Conservation (phyloP, 30 jellyfish, hydroid and myxozoan species). For the Morbakka virulenta region DNA sequence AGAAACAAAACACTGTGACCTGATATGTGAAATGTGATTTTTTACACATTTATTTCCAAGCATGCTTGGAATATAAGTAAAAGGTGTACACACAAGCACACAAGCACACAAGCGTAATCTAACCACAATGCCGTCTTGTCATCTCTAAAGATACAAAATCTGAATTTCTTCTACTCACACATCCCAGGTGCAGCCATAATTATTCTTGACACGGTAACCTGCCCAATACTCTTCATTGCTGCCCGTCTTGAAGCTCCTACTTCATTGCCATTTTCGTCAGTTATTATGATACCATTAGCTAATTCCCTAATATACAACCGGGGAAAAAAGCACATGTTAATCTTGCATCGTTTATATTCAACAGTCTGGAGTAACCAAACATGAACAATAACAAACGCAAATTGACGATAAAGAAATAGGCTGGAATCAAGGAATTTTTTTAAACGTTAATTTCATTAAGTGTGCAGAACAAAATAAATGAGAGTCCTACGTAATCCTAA, state of each 20-base stretch:
- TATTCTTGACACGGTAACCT: slow-evolving; percentile 77
- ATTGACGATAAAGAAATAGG: background rate
- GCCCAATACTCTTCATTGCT: slow-evolving; percentile 68
- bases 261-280: slow-evolving; percentile 67
- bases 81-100: background rate
- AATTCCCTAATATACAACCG: slow-evolving; percentile 77
- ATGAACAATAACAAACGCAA: no score
- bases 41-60: background rate
- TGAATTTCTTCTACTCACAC: slow-evolving; percentile 55
- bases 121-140: no score
- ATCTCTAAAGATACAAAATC: background rate
- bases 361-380: no score
- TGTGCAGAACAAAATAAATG: no score
- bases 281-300: slow-evolving; percentile 70
- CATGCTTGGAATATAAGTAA: background rate
- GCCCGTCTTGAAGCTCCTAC: slow-evolving; percentile 85
- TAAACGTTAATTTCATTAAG: no score
- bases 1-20: no score
- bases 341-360: no score
- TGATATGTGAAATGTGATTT: no score
- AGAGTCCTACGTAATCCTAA: no score
- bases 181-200: slow-evolving; percentile 96
- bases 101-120: no score
- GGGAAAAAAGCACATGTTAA: no score
- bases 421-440: background rate